A percentile compares a stretch with the other conserved stretches of the same genome.
Conservation (phyloP, 2,797 vertebrate species). For the Salmo trutta region DNA sequence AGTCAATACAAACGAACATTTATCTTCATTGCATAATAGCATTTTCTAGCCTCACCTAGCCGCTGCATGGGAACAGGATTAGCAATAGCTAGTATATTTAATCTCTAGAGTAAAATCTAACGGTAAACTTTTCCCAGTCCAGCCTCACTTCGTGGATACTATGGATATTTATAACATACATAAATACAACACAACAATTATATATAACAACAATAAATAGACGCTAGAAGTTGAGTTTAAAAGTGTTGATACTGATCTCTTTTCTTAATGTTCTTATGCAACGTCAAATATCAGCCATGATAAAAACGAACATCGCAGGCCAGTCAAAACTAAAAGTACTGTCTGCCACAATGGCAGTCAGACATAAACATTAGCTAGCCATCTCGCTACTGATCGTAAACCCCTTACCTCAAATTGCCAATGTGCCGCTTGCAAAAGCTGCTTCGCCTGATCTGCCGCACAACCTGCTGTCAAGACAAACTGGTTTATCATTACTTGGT, state of each 20-base stretch:
- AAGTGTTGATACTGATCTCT: neutral
- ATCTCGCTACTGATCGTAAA: slow-evolving; percentile 2
- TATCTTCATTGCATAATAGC: slow-evolving; percentile 73
- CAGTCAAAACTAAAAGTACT: slow-evolving; percentile 21
- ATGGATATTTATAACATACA: neutral
- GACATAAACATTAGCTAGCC: slow-evolving; percentile 55
- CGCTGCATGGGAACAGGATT: slow-evolving; percentile 73
- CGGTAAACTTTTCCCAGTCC: slow-evolving; percentile 33
- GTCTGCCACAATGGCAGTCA: neutral
- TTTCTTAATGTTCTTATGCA: neutral
- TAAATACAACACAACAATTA: slow-evolving; percentile 28
- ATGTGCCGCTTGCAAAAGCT: slow-evolving; percentile 93
- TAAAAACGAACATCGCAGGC: slow-evolving; percentile 8
- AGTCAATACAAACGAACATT: slow-evolving; percentile 54
- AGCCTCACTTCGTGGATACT: slow-evolving; percentile 5
- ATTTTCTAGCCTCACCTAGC: slow-evolving; percentile 57
- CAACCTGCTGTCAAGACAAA: slow-evolving; percentile 97
- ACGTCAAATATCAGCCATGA: slow-evolving; percentile 4
- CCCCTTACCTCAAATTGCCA: slow-evolving; percentile 95
- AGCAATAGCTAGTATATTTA: slow-evolving; percentile 63
- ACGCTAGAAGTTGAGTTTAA: neutral
- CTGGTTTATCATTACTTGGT: slow-evolving; percentile 99
- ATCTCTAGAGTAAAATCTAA: slow-evolving; percentile 71
- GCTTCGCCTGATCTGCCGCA: slow-evolving; percentile 95
- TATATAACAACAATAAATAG: slow-evolving; percentile 3